Evolutionary conservation across 2,888 invertebrate species (phyloP).

Genomic region (Cephus rjabovi): DNA sequence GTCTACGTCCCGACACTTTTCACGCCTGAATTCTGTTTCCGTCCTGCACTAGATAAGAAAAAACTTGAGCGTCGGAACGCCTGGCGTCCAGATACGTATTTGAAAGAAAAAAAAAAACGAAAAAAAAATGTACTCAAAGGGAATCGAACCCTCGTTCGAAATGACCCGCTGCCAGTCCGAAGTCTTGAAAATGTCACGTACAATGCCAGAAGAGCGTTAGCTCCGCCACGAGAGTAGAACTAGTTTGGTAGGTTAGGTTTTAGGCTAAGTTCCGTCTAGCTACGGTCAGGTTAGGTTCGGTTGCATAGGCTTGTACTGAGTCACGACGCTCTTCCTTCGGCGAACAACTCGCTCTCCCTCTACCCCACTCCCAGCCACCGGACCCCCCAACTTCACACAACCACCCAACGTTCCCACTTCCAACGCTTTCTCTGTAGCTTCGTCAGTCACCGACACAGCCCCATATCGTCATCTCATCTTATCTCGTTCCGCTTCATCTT

Average conservation of each 20-base stretch:
- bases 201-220: conserved; percentile 1
- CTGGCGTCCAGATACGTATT: neutral
- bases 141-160: neutral
- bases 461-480: neutral
- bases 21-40: neutral
- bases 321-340: conserved; percentile 17
- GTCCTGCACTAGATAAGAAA: neutral
- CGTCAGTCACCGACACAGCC: neutral
- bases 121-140: neutral
- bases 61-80: neutral
- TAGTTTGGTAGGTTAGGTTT: conserved; percentile 57
- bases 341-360: neutral
- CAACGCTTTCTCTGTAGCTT: neutral
- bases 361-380: neutral
- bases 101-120: neutral
- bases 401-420: neutral
- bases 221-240: conserved; percentile 41
- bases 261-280: conserved; percentile 30
- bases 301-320: conserved; percentile 24
- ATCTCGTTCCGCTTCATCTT: neutral
- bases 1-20: neutral
- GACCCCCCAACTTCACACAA: neutral
- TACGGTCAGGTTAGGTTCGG: conserved; percentile 14
- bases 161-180: neutral
- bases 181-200: neutral